Evolutionary conservation across 2,113 vertebrate species (phyloP).

Genomic region (Cephalopterus ornatus): DNA sequence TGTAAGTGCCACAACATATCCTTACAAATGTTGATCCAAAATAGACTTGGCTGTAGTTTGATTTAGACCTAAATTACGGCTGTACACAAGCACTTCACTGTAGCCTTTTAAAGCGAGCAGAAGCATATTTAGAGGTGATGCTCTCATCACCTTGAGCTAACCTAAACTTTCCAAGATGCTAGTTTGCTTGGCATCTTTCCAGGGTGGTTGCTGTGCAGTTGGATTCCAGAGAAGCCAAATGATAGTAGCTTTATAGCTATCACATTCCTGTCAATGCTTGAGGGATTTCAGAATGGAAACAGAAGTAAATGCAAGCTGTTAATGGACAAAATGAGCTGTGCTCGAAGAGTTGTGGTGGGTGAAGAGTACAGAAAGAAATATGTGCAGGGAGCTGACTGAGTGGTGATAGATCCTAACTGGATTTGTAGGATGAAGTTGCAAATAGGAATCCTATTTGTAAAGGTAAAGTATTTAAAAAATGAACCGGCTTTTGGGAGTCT

Average conservation of each 20-base stretch:
- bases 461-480: neutral
- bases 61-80: neutral
- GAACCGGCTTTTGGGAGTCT: neutral
- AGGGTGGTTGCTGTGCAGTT: neutral
- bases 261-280: neutral
- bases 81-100: neutral
- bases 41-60: neutral
- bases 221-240: neutral
- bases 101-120: neutral
- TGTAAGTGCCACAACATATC: neutral
- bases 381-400: neutral
- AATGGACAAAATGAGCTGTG: neutral
- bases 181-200: neutral
- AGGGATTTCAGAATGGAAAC: conserved; percentile 22
- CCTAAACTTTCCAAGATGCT: neutral
- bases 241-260: neutral
- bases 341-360: neutral
- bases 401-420: neutral
- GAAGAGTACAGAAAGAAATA: neutral
- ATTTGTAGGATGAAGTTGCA: neutral
- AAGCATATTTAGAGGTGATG: neutral
- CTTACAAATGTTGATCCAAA: neutral
- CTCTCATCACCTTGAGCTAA: neutral
- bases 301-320: neutral
- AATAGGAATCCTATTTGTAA: neutral